A percentile compares a stretch with the other conserved stretches of the same genome.
These are phyloP conservation scores for Oreocharis arfaki DNA, from an alignment of 2,113 vertebrate genomes.

Conservation along the genomic window DNA sequence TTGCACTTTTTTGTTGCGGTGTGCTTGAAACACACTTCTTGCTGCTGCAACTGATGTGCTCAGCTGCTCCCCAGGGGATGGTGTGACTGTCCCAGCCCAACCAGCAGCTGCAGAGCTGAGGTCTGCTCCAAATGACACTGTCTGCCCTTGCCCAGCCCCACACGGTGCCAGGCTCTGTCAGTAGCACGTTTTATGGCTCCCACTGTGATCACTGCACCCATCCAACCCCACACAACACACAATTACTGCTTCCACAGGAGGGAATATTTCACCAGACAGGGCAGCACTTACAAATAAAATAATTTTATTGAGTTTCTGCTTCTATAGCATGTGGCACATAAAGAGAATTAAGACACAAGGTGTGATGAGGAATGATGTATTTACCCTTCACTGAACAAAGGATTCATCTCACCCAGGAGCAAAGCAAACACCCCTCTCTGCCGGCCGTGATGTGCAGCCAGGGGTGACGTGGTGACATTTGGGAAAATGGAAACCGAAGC, in stretches of 20 bases:
- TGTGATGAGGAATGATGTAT: not conserved
- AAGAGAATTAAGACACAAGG: slow-evolving; percentile 62
- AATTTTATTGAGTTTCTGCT: slow-evolving; percentile 60
- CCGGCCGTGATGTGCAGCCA: not conserved
- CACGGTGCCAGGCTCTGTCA: not conserved
- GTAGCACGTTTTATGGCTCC: not conserved
- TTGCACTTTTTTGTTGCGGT: not conserved
- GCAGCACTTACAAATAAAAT: slow-evolving; percentile 46
- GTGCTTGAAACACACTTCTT: not conserved
- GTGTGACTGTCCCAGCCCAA: not conserved
- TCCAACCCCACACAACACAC: not conserved
- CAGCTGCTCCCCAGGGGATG: not conserved
- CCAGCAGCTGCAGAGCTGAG: not conserved
- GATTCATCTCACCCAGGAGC: not conserved
- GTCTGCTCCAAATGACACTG: fast-evolving
- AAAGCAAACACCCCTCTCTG: not conserved
- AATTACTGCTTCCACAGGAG: not conserved
- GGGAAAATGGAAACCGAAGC: not conserved
- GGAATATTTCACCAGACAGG: not conserved
- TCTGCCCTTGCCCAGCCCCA: not conserved
- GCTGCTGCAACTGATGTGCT: not conserved
- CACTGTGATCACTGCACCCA: not conserved
- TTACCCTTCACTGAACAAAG: slow-evolving; percentile 20
- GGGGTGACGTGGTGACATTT: not conserved
- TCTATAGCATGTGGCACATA: not conserved